phyloP scores from a whole-genome alignment of 2,113 vertebrate species.

The Neogobius melanostomus region DNA sequence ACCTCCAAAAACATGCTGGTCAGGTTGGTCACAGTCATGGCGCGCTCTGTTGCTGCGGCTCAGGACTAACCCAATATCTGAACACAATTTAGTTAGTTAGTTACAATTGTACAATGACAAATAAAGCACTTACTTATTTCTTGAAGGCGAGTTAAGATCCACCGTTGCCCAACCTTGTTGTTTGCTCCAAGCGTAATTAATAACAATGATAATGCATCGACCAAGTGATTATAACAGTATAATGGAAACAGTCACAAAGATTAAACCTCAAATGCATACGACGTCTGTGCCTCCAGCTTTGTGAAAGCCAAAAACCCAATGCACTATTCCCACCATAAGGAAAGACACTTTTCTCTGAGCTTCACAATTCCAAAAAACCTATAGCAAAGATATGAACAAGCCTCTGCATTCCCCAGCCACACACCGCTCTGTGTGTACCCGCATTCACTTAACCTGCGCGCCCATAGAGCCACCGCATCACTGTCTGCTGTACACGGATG shows the following conservation, averaged over 20 bases:
- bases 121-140: too few species aligned
- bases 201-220: too few species aligned
- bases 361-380: constrained; percentile 17
- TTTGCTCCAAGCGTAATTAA: too few species aligned
- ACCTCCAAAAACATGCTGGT: too few species aligned
- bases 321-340: neutral
- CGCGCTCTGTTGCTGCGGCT: too few species aligned
- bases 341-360: neutral
- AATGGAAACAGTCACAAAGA: neutral
- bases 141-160: too few species aligned
- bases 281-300: neutral
- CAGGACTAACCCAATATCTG: too few species aligned
- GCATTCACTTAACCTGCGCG: constrained; percentile 62
- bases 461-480: constrained; percentile 52
- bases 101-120: too few species aligned
- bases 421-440: constrained; percentile 12
- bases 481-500: constrained; percentile 36
- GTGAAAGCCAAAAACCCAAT: neutral
- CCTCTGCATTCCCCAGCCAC: constrained; percentile 36
- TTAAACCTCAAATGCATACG: neutral
- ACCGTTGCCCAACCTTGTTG: too few species aligned
- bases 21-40: too few species aligned
- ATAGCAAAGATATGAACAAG: constrained; percentile 23
- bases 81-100: too few species aligned
- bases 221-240: neutral